Percentiles rank a stretch among this genome's conserved stretches.
phyloP scores from a whole-genome alignment of 2,113 vertebrate genomes.

The Aviceda subcristata region DNA sequence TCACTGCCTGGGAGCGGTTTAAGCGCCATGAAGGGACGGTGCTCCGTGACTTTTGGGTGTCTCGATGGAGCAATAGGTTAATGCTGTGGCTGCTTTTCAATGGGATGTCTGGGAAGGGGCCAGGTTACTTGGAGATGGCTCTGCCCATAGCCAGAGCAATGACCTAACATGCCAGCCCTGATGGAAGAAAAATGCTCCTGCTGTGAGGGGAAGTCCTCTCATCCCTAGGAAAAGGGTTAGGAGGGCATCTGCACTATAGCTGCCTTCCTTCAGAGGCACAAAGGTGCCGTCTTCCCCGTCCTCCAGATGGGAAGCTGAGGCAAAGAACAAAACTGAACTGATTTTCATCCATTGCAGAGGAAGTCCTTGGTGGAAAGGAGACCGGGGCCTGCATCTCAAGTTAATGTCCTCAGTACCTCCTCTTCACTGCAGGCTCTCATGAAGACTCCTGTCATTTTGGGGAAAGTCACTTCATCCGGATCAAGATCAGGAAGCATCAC shows the following conservation, averaged over 20 bases:
- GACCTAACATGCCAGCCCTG: neutral
- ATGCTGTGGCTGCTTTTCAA: neutral
- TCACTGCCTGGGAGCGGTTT: neutral
- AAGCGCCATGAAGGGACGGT: rapidly evolving
- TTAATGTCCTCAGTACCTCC: neutral
- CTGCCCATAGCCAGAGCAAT: neutral
- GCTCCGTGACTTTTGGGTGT: rapidly evolving
- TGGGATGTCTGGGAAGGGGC: neutral
- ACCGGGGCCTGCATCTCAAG: neutral
- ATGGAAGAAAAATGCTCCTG: neutral
- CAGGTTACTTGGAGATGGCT: neutral
- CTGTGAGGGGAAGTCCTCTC: neutral
- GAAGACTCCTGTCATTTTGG: neutral
- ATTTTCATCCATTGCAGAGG: neutral
- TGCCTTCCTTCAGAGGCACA: neutral
- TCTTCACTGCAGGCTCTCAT: neutral
- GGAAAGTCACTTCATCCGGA: neutral
- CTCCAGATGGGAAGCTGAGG: neutral
- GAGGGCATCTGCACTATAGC: neutral
- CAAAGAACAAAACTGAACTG: neutral
- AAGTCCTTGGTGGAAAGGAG: neutral
- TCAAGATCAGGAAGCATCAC: neutral
- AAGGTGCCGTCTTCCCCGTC: neutral
- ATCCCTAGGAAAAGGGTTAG: neutral
- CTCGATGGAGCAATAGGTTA: neutral